Evolutionary conservation across 2,888 invertebrate genomes (phyloP).

Genomic region (Lasioglossum zephyrum): DNA sequence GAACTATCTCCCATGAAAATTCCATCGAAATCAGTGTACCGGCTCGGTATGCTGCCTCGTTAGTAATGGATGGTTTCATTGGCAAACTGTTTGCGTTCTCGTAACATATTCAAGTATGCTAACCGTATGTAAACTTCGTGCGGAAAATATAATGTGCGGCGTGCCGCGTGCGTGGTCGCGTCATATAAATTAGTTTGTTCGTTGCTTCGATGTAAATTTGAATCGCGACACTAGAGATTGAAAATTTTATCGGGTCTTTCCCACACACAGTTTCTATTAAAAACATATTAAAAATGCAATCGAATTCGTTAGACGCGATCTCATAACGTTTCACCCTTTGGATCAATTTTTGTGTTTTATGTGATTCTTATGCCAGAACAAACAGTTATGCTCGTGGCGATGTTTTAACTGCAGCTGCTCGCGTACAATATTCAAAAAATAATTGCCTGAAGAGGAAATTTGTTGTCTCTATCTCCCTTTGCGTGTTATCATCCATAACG

Average conservation of each 20-base stretch:
- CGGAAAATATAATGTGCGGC: not conserved
- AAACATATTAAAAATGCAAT: not conserved
- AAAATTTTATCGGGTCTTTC: not conserved
- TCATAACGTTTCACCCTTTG: too few relatives aligned
- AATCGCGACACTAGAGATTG: not conserved
- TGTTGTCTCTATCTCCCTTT: not conserved
- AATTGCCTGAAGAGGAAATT: not conserved
- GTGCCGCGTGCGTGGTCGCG: not conserved
- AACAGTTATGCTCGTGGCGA: not conserved
- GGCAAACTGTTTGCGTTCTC: not conserved
- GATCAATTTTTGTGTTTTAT: not conserved
- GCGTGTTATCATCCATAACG: not conserved
- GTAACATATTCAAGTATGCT: slow-evolving; percentile 10
- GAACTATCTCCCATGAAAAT: not conserved
- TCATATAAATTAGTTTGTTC: slow-evolving; percentile 6
- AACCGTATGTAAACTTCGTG: slow-evolving; percentile 1
- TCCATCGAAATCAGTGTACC: not conserved
- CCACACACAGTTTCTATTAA: not conserved
- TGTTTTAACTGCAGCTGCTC: not conserved
- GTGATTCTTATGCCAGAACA: not conserved
- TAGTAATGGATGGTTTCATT: slow-evolving; percentile 10
- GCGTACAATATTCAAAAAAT: not conserved
- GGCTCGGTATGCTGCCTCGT: not conserved
- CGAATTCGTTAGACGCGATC: not conserved
- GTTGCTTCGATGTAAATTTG: not conserved